phyloP scores from a whole-genome alignment of 2,888 invertebrate genomes.

The Entomobrya multifasciata region DNA sequence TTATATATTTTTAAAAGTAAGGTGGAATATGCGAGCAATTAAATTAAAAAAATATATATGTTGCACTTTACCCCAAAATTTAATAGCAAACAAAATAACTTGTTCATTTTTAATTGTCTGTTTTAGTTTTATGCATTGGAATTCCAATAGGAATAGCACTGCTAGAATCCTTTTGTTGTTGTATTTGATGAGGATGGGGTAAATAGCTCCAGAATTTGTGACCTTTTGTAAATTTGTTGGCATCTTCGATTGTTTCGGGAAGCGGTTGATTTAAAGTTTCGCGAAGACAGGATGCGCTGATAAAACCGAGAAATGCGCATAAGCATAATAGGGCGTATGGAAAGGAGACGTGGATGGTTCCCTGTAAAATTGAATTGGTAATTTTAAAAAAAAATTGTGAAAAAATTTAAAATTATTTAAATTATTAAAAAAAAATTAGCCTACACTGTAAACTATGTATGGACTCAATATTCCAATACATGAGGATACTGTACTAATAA shows the following conservation, averaged over 20 bases:
- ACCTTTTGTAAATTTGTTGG: constrained; percentile 83
- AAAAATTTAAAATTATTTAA: neutral
- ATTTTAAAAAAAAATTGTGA: neutral
- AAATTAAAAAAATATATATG: too few species aligned
- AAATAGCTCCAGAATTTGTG: constrained; percentile 80
- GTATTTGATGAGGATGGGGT: too few species aligned
- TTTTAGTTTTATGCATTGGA: too few species aligned
- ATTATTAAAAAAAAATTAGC: too few species aligned
- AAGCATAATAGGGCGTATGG: constrained; percentile 68
- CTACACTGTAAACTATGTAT: constrained; percentile 38
- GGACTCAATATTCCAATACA: neutral
- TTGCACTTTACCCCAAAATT: too few species aligned
- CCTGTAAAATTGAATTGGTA: constrained; percentile 50
- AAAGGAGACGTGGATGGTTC: constrained; percentile 72
- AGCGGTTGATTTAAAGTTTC: constrained; percentile 85
- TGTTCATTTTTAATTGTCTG: too few species aligned
- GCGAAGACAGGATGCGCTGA: constrained; percentile 84
- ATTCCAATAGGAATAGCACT: too few species aligned
- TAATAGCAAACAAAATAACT: too few species aligned
- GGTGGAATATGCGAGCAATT: too few species aligned
- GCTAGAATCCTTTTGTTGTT: too few species aligned
- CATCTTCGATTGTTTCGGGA: constrained; percentile 86
- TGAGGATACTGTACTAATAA: neutral
- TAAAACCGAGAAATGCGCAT: constrained; percentile 78
- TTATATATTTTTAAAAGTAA: too few species aligned